Conservation (phyloP, 92 coral and sea anemone genomes). For the Paramuricea clavata region DNA sequence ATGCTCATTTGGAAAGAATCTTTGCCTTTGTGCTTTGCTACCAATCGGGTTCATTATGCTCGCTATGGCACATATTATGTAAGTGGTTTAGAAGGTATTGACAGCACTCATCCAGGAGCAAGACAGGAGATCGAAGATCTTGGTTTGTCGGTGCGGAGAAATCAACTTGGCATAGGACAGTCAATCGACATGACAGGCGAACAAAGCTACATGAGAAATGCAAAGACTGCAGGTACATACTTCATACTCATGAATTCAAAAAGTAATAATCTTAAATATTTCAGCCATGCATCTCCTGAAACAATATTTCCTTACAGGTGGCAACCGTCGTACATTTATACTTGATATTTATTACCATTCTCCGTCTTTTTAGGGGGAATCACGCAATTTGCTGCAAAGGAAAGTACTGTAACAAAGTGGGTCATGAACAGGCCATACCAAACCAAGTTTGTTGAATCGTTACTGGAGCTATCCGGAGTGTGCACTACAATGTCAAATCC, state of each 20-base stretch:
- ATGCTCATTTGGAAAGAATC: background rate
- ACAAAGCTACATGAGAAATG: background rate
- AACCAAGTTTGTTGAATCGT: background rate
- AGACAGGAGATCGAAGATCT: background rate
- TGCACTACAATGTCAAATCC: background rate
- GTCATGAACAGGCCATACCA: background rate
- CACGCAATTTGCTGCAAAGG: background rate
- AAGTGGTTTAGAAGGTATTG: background rate
- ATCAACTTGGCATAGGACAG: conserved; percentile 7
- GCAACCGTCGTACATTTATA: background rate
- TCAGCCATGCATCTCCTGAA: no score
- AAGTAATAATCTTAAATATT: no score
- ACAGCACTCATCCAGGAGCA: conserved; percentile 12
- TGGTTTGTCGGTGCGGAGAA: background rate
- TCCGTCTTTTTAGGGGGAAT: background rate
- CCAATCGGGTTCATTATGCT: conserved; percentile 3
- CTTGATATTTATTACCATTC: background rate
- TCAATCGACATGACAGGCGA: conserved; percentile 2
- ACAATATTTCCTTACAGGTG: background rate
- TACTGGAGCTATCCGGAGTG: background rate
- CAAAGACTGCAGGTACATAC: conserved; percentile 26
- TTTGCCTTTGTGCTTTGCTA: conserved; percentile 3
- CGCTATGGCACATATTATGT: conserved; percentile 5
- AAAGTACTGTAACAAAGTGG: background rate
- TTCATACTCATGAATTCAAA: no score